phyloP scores from a whole-genome alignment of 2,113 vertebrate species.

The Dromiciops gliroides region DNA sequence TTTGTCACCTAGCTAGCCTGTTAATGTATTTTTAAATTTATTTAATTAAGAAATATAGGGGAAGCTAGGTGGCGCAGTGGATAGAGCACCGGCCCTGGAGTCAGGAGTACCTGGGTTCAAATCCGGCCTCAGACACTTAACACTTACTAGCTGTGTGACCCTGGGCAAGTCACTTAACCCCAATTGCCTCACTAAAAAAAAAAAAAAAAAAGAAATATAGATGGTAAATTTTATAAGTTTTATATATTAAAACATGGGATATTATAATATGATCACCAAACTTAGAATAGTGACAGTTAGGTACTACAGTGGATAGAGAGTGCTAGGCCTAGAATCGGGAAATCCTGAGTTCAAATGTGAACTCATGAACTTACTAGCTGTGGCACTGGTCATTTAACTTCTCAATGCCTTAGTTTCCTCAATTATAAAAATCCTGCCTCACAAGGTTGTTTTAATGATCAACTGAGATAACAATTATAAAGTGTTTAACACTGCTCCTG shows the following conservation, averaged over 20 bases:
- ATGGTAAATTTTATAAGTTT: background rate
- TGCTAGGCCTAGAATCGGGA: background rate
- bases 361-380: background rate
- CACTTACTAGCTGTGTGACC: no score
- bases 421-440: slow-evolving; percentile 11
- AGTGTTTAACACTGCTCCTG: background rate
- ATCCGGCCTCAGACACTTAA: no score
- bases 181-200: no score
- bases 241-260: background rate
- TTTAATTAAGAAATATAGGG: no score
- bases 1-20: no score
- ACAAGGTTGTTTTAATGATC: slow-evolving; percentile 2
- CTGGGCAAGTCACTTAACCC: no score
- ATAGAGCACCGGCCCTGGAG: no score
- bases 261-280: background rate
- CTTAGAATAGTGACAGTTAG: background rate
- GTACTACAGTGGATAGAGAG: background rate
- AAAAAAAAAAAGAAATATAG: no score
- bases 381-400: background rate
- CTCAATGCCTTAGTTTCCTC: slow-evolving; percentile 23
- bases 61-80: no score
- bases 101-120: no score
- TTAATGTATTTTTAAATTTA: no score
- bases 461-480: background rate
- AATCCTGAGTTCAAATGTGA: background rate